Evolutionary conservation across 2,888 invertebrate species (phyloP).

Genomic region (Drosophila mercatorum): DNA sequence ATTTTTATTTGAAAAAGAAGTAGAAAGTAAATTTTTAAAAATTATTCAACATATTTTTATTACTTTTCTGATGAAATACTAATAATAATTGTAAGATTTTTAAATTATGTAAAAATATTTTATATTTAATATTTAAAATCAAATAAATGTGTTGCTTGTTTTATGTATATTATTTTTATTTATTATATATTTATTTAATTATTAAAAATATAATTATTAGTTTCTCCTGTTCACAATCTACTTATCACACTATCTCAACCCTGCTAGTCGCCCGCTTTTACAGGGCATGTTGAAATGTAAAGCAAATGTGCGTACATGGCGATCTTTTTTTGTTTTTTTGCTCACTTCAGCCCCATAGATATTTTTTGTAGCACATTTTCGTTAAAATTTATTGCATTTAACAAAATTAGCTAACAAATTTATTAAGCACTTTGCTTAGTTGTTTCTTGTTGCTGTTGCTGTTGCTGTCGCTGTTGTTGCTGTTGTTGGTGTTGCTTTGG

Average conservation of each 20-base stretch:
- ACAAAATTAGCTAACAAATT: conserved; percentile 81
- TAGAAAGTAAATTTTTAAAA: too few relatives aligned
- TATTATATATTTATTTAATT: neutral
- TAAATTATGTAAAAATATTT: too few relatives aligned
- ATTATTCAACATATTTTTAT: too few relatives aligned
- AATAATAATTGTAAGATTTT: too few relatives aligned
- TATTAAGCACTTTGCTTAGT: conserved; percentile 72
- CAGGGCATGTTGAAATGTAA: conserved; percentile 50
- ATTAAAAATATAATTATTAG: neutral
- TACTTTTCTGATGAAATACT: too few relatives aligned
- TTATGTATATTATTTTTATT: neutral
- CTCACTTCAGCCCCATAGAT: conserved; percentile 24
- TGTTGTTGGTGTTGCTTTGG: conserved; percentile 28
- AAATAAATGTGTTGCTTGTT: too few relatives aligned
- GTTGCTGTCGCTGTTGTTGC: neutral
- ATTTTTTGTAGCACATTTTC: conserved; percentile 73
- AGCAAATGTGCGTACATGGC: conserved; percentile 63
- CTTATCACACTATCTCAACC: neutral
- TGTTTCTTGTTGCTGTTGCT: conserved; percentile 7
- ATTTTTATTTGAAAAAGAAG: too few relatives aligned
- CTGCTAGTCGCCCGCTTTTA: neutral
- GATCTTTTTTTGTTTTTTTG: conserved; percentile 33
- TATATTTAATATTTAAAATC: too few relatives aligned
- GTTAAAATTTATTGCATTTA: conserved; percentile 81
- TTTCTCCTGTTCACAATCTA: neutral